Conservation (phyloP, 2,888 invertebrate genomes). For the Malthinus flaveolus region DNA sequence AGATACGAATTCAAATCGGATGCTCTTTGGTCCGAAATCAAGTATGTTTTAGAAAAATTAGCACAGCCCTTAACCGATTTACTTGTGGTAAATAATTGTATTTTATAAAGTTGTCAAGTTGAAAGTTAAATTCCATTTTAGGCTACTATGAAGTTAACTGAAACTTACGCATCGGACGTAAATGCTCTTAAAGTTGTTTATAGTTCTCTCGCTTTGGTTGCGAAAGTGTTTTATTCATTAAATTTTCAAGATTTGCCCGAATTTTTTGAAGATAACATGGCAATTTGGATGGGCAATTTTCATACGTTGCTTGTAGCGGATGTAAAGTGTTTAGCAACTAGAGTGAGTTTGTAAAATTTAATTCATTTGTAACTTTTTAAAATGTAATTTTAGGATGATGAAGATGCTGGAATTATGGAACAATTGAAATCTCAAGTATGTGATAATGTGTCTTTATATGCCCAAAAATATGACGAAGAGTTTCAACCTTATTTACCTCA, state of each 20-base stretch:
- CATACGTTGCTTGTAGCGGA: slow-evolving; percentile 78
- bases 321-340: slow-evolving; percentile 74
- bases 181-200: slow-evolving; percentile 86
- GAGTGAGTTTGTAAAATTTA: slow-evolving; percentile 51
- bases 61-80: slow-evolving; percentile 93
- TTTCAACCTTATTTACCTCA: slow-evolving; percentile 85
- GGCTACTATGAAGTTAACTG: slow-evolving; percentile 83
- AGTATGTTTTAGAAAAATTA: slow-evolving; percentile 91
- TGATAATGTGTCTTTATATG: slow-evolving; percentile 92
- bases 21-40: slow-evolving; percentile 94
- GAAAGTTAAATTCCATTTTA: slow-evolving; percentile 49
- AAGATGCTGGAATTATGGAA: slow-evolving; percentile 87
- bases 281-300: slow-evolving; percentile 92
- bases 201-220: slow-evolving; percentile 83
- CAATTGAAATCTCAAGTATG: slow-evolving; percentile 94
- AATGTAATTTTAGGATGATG: slow-evolving; percentile 65
- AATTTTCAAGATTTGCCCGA: slow-evolving; percentile 98
- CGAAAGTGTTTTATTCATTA: slow-evolving; percentile 95
- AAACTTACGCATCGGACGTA: slow-evolving; percentile 76
- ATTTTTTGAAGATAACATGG: slow-evolving; percentile 98
- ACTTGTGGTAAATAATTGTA: slow-evolving; percentile 66
- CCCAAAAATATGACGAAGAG: slow-evolving; percentile 98
- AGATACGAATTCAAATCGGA: slow-evolving; percentile 95
- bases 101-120: slow-evolving; percentile 4
- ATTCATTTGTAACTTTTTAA: slow-evolving; percentile 1